Evolutionary conservation across 1,140 invertebrate species (phyloP), one percentile per base, ranked within the genome.

Genomic region (Drosophila azteca): DNA sequence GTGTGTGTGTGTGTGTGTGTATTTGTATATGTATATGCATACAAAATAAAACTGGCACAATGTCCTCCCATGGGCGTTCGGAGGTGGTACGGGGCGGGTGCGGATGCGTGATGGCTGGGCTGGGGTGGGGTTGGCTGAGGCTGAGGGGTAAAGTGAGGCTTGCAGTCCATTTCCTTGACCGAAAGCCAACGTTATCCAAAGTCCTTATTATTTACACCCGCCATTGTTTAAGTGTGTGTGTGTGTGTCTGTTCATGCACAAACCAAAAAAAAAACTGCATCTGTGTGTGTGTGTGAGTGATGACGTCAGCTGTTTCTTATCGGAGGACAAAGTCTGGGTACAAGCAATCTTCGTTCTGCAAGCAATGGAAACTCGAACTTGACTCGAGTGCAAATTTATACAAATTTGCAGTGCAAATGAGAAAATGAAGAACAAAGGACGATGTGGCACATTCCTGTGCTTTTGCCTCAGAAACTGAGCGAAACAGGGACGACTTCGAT

Each of bases 101-200:
- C 17, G 29, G 11, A 15, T 44, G 45, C 22, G 24, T 5, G 24
- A 26, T 26, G 24, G 24, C 24, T 4, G 3, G 24, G 24, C 0
- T 26, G 24, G 24, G 4, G 24, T 5, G 39, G 29, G 7, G 26
- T 13, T 9, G 15, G 29, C 9, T 17, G 46, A 9, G 53, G 54
- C 22, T 63, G 9, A 24, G 61, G 44, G 39, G n/a, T 49, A 20
- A 39, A 46, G 60, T 31, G 62, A 11, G 53, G 29, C 6, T 9
- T 39, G 41, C 65, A 60, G 53, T 70, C 55, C 68, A 88, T 88
- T 88, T 88, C 83, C 83, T 88, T 88, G 84, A 88, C 83, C 83
- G 75, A 73, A 88, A 61, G 74, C 68, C 76, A 79, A 68, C 49
- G 61, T 46, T 67, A 73, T 81, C 55, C 58, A 73, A 73, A 66